phyloP scores from a whole-genome alignment of 2,888 invertebrate genomes.

The Asteroscopus sphinx region DNA sequence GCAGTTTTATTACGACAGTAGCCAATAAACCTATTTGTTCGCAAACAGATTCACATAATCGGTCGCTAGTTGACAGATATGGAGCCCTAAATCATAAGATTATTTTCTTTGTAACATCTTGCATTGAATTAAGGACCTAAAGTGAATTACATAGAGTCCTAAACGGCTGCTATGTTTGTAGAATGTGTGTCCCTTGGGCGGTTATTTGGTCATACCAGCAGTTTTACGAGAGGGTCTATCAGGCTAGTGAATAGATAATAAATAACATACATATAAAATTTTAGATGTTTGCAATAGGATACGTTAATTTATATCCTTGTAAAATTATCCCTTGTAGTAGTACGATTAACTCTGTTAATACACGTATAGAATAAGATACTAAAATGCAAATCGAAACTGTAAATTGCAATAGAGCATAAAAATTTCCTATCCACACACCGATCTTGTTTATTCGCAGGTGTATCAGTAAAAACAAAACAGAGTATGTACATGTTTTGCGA shows the following conservation, averaged over 20 bases:
- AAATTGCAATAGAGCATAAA: conserved; percentile 22
- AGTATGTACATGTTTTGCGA: too few species aligned
- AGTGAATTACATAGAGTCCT: conserved; percentile 44
- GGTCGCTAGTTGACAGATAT: conserved; percentile 80
- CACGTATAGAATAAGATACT: conserved; percentile 6
- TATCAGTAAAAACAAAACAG: too few species aligned
- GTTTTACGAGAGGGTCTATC: conserved; percentile 76
- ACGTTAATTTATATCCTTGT: conserved; percentile 35
- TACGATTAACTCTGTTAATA: conserved; percentile 30
- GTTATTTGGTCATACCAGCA: conserved; percentile 70
- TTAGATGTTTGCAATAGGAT: conserved; percentile 52
- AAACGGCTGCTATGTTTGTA: conserved; percentile 22
- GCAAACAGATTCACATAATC: conserved; percentile 83
- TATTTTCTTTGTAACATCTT: conserved; percentile 76
- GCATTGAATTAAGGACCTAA: conserved; percentile 57
- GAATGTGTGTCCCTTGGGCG: conserved; percentile 62
- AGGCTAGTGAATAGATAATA: conserved; percentile 69
- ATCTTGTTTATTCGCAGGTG: too few species aligned
- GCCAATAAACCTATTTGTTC: conserved; percentile 87
- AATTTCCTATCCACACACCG: background rate
- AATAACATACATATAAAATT: conserved; percentile 66
- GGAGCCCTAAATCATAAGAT: conserved; percentile 80
- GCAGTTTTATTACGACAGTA: conserved; percentile 80
- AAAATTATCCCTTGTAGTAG: conserved; percentile 26
- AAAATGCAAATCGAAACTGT: conserved; percentile 25